Evolutionary conservation across 2,797 vertebrate species (phyloP), one percentile per base, ranked within the genome.

Genomic region (Limnodromus scolopaceus): DNA sequence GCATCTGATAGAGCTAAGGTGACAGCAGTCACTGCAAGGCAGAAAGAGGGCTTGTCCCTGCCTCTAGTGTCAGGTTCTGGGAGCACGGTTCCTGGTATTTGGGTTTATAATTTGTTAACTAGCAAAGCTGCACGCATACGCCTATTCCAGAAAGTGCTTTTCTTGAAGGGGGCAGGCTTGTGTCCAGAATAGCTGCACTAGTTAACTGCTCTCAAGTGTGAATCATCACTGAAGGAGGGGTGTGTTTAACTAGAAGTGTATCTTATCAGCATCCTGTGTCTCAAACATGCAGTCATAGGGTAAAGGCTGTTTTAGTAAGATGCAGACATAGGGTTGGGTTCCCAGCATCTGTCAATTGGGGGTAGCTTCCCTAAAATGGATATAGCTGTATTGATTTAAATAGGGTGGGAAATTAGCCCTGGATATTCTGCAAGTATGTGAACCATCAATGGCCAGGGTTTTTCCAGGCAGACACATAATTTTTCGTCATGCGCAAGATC

Each of bases 241-340:
- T 77, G 45, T 5, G 3, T 83, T 80, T 49, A 68, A 43, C 81
- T 94, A 49, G 71, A 85, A 89, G 48, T 1, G 0, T 89, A 89
- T 93, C 95, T 96, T 96, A 96, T 60, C 95, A 92, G 81, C 71
- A 93, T 68, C 49, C 81, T 6, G 1, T 71, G 78, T 92, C 93
- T 95, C 81, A 64, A 94, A 91, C 57, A 36, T 61, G 53, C 78
- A 80, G 70, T 79, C 60, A 41, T 63, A 84, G 83, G 23, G 17
- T 88, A 81, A 91, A 45, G 28, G 55, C 77, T 74, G 48, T 41
- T 95, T 80, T 80, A 94, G 66, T 54, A 82, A 90, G 55, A 93
- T 64, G 58, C 85, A 55, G 38, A 34, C 61, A 46, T 9, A 49
- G 80, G 74, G 87, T 83, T 1, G 8, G 36, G 13, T 84, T 94